Conservation (phyloP, 2,113 vertebrate genomes). For the Oncorhynchus clarkii region DNA sequence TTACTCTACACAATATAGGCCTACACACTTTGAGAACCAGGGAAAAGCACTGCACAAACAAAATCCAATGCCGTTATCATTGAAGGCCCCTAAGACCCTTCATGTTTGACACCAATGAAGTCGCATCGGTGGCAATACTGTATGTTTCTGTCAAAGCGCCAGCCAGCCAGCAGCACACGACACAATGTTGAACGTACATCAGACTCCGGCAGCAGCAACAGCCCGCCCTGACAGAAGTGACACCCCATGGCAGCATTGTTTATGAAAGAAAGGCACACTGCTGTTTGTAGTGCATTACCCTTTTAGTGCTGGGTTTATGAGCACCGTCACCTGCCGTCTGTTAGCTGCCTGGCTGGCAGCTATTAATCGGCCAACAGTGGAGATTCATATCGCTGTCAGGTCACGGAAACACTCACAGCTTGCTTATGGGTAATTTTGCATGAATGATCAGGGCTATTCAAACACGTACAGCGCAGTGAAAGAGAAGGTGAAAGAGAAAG, state of each 20-base stretch:
- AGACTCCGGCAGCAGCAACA: neutral
- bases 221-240: constrained; percentile 17
- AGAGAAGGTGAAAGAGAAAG: neutral
- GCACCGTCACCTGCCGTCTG: constrained; percentile 52
- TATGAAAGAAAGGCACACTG: constrained; percentile 29
- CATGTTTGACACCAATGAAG: neutral
- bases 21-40: neutral
- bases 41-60: neutral
- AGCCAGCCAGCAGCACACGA: too few species aligned
- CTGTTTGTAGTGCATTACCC: constrained; percentile 55
- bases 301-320: constrained; percentile 51
- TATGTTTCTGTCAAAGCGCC: too few species aligned
- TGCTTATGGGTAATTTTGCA: constrained; percentile 41
- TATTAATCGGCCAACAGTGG: constrained; percentile 33
- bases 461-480: neutral
- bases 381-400: constrained; percentile 54
- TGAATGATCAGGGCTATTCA: constrained; percentile 55
- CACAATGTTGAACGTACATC: neutral
- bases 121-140: too few species aligned
- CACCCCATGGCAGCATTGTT: constrained; percentile 37
- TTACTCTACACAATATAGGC: neutral
- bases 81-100: neutral
- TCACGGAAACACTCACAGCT: constrained; percentile 19
- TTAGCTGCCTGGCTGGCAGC: constrained; percentile 35
- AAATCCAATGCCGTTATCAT: neutral